phyloP scores from a whole-genome alignment of 1,140 invertebrate species.

The Drosophila malerkotliana region DNA sequence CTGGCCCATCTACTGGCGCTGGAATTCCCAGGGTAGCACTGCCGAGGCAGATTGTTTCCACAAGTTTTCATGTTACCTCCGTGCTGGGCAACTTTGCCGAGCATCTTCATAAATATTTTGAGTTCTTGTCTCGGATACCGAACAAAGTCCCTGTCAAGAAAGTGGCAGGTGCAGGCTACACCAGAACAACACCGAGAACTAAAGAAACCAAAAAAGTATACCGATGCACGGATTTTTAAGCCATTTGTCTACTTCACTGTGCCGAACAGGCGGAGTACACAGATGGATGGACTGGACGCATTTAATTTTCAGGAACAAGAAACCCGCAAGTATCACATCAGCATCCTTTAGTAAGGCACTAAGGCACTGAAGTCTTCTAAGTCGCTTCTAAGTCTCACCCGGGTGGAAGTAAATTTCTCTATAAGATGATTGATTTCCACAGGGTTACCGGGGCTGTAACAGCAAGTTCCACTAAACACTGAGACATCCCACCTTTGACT shows the following conservation, averaged over 20 bases:
- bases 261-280: background rate
- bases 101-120: slow-evolving; percentile 77
- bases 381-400: too few species aligned
- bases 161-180: slow-evolving; percentile 43
- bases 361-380: too few species aligned
- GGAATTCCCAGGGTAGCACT: slow-evolving; percentile 1
- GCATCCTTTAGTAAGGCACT: too few species aligned
- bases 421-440: too few species aligned
- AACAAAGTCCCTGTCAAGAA: slow-evolving; percentile 40
- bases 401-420: too few species aligned
- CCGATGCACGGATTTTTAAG: slow-evolving; percentile 17
- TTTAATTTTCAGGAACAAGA: slow-evolving; percentile 6
- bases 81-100: slow-evolving; percentile 45
- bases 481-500: background rate
- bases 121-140: slow-evolving; percentile 62
- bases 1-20: too few species aligned
- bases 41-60: slow-evolving; percentile 66
- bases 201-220: slow-evolving; percentile 8
- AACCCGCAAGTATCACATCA: too few species aligned
- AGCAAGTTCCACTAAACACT: background rate
- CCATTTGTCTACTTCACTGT: slow-evolving; percentile 9
- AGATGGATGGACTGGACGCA: background rate
- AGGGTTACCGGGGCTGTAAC: too few species aligned
- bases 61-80: slow-evolving; percentile 69
- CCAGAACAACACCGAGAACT: slow-evolving; percentile 21